Percentiles rank a stretch among this genome's conserved stretches.
phyloP scores from a whole-genome alignment of 2,113 vertebrate genomes.

The Nycticebus coucang region DNA sequence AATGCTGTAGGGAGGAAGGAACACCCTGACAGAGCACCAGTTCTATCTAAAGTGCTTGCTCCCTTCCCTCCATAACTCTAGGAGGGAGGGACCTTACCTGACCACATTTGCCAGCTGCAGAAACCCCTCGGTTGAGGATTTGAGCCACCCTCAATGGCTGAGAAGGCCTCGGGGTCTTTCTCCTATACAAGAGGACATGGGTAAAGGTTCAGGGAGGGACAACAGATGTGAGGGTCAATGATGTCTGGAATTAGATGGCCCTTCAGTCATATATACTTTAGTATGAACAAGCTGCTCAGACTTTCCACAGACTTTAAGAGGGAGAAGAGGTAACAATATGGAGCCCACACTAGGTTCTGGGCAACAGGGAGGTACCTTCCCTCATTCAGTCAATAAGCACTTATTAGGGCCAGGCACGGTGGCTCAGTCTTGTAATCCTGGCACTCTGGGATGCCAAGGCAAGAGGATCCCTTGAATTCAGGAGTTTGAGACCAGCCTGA shows the following conservation, averaged over 20 bases:
- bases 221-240: neutral
- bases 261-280: neutral
- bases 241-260: neutral
- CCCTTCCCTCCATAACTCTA: neutral
- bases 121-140: neutral
- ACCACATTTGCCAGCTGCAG: neutral
- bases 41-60: no score
- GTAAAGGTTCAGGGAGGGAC: neutral
- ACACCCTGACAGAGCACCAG: neutral
- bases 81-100: neutral
- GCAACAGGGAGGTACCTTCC: neutral
- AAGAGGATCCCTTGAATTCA: no score
- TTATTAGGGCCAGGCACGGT: neutral
- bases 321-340: neutral
- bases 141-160: neutral
- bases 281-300: neutral
- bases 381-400: neutral
- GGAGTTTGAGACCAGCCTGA: no score
- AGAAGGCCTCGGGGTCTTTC: neutral
- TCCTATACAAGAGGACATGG: neutral
- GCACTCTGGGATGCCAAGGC: no score
- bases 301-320: neutral
- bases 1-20: neutral
- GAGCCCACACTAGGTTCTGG: neutral
- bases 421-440: no score